Conservation (phyloP, 2,113 vertebrate species). For the Aegypius monachus region DNA sequence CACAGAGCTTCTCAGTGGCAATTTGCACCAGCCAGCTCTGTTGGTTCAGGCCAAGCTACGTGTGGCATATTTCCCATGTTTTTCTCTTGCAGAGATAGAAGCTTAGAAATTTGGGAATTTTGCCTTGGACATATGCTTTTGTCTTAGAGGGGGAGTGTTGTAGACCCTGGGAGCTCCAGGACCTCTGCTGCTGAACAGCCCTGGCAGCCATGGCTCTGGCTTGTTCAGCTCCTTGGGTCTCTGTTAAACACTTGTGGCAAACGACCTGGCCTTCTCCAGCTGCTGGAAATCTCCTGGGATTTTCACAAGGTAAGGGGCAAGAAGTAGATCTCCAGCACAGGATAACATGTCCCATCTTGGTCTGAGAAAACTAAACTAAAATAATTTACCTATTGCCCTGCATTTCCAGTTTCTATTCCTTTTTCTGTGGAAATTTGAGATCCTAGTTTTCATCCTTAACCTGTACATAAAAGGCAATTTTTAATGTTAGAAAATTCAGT, state of each 20-base stretch:
- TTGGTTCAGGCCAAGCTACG: background rate
- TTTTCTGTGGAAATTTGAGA: background rate
- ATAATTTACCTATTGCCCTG: background rate
- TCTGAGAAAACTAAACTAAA: background rate
- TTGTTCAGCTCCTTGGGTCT: background rate
- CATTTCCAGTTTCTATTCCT: background rate
- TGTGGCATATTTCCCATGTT: background rate
- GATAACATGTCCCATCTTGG: background rate
- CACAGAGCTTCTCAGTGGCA: background rate
- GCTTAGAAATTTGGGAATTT: background rate
- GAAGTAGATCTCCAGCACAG: background rate
- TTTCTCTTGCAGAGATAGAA: background rate
- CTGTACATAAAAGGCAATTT: background rate
- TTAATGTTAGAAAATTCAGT: background rate
- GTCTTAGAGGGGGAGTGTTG: background rate
- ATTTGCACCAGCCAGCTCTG: background rate
- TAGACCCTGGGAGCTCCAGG: background rate
- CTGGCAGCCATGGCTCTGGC: fast-evolving
- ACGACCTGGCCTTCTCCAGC: background rate
- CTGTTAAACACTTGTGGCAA: background rate
- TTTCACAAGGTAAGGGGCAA: background rate
- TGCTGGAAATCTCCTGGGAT: background rate
- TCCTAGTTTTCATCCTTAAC: background rate
- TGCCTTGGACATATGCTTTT: background rate
- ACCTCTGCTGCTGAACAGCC: background rate